Evolutionary conservation across 2,797 vertebrate genomes (phyloP).

Genomic region (Muscicapa striata): DNA sequence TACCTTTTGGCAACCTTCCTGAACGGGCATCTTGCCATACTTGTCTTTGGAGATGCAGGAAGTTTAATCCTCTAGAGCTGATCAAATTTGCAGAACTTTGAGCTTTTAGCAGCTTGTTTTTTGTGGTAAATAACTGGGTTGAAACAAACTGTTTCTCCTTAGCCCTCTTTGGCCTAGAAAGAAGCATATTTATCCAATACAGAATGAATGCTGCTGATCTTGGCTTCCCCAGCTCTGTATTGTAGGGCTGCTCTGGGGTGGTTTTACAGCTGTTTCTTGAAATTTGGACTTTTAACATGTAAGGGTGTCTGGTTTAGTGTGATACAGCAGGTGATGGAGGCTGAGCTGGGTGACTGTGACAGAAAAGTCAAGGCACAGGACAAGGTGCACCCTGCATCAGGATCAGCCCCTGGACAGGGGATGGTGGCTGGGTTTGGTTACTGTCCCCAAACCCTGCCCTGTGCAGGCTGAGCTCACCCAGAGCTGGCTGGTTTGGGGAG

Average conservation of each 20-base stretch:
- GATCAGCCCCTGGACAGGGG: neutral
- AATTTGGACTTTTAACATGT: fast-evolving
- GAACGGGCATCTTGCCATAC: neutral
- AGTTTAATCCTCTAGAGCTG: slow-evolving; percentile 16
- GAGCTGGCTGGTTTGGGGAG: neutral
- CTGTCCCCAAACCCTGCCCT: neutral
- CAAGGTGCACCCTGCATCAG: fast-evolving
- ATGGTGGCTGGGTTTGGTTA: neutral
- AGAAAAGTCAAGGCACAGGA: neutral
- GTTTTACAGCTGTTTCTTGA: neutral
- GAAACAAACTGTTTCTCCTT: neutral
- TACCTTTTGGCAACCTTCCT: slow-evolving; percentile 34
- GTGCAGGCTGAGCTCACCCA: neutral
- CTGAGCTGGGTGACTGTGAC: fast-evolving
- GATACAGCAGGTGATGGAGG: fast-evolving
- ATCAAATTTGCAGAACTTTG: slow-evolving; percentile 6
- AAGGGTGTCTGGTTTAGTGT: neutral
- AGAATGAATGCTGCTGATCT: neutral
- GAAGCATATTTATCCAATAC: fast-evolving
- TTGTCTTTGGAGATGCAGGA: slow-evolving; percentile 2
- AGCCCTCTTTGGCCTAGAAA: neutral
- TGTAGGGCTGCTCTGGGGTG: neutral
- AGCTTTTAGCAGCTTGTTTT: neutral
- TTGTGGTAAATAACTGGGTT: neutral
- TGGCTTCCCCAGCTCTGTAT: neutral